Base-by-base conservation (phyloP, 30 jellyfish, hydroid and myxozoan species). In the Mastigias papua region DNA sequence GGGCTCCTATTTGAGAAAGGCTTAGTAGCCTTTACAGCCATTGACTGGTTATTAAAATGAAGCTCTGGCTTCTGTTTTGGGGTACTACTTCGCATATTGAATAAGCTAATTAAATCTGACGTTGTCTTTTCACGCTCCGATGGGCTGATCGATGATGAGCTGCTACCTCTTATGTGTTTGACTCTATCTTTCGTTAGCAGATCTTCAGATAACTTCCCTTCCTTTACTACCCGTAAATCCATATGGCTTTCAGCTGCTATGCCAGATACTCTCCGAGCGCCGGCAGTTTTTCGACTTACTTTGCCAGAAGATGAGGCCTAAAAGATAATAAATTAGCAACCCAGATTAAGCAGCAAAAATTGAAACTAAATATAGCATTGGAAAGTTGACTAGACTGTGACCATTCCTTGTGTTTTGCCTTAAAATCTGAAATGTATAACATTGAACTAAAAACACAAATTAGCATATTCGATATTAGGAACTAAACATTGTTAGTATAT, bases 31-130 rank as follows among this genome's bases (percentile, higher is more conserved):
- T 58, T 75, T 8, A 50, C 26, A 34, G 16, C 32, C 15, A 28
- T 64, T 22, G n/a, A 33, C 81, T 61, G 81, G 23, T 48, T 46
- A 28, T 22, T 48, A 2, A 70, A 57, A 13, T 65, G 78, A 77
- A 77, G 69, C 8, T 77, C 78, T 22, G 31, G 74, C 61, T 82
- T 82, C 54, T 37, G 77, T 48, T 82, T 82, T 19, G 91, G 91
- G n/a, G 91, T 82, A 21, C 91, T 82, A 80, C 91, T 82, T 49
- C 91, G 50, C 31, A 30, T 84, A 57, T 82, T 46, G 30, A 82
- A 82, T 46, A 68, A 17, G 62, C 63, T 68, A 23, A 65, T 68
- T 33, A 68, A 65, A 42, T 68, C 84, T 15, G 91, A 82, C 20
- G 84, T 29, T n/a, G 84, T 8, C 25, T 68, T 66, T 23, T 65